phyloP scores from a whole-genome alignment of 1,140 invertebrate species.

The Venturia canescens region DNA sequence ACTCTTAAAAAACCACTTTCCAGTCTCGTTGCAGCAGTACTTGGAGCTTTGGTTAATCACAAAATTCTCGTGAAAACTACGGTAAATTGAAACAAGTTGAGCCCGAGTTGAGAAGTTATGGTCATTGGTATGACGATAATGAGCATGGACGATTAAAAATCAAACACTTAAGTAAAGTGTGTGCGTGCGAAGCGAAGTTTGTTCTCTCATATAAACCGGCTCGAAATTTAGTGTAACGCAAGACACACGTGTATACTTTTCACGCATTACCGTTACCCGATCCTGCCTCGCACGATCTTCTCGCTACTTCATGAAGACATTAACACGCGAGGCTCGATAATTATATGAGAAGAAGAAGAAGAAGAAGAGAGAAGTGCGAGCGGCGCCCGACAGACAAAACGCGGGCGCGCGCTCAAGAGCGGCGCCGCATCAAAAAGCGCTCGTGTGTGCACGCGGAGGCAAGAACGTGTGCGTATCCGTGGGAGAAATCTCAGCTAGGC shows the following conservation, averaged over 20 bases:
- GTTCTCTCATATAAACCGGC: not conserved
- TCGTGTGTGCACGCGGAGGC: slow-evolving; percentile 19
- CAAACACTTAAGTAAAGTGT: not conserved
- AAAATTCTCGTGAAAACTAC: too few species aligned
- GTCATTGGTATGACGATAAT: too few species aligned
- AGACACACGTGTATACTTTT: not conserved
- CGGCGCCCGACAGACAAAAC: slow-evolving; percentile 46
- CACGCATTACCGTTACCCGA: slow-evolving; percentile 36
- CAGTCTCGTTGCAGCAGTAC: too few species aligned
- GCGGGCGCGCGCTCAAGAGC: slow-evolving; percentile 25
- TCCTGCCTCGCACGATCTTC: slow-evolving; percentile 22
- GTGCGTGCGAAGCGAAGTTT: not conserved
- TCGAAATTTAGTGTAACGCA: not conserved
- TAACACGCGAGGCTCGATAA: slow-evolving; percentile 63
- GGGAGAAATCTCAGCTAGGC: not conserved
- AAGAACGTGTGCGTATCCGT: not conserved
- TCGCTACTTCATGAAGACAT: slow-evolving; percentile 61
- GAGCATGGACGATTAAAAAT: too few species aligned
- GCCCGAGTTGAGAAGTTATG: too few species aligned
- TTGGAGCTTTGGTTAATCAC: too few species aligned
- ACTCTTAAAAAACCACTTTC: too few species aligned
- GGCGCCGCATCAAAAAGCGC: slow-evolving; percentile 18
- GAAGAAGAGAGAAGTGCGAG: not conserved
- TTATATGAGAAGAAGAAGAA: slow-evolving; percentile 55
- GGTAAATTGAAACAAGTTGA: too few species aligned